A percentile compares a stretch with the other conserved stretches of the same genome.
Evolutionary conservation across 2,888 invertebrate genomes (phyloP).

Genomic region (Apocheima hispidaria): DNA sequence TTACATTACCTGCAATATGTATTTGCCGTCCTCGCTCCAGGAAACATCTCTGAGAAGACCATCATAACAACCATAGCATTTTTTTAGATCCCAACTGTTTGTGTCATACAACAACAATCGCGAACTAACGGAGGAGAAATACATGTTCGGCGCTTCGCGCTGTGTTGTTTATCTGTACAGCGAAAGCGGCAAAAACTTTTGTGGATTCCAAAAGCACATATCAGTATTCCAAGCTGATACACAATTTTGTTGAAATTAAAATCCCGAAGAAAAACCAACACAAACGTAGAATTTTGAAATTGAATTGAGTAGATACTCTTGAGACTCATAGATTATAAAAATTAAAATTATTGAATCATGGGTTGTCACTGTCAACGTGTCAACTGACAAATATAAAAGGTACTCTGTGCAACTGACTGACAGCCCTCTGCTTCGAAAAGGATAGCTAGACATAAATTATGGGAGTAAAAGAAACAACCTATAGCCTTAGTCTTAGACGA

Average conservation of each 20-base stretch:
- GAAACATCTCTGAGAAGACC: slow-evolving; percentile 75
- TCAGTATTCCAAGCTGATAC: neutral
- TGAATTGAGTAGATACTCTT: too few species aligned
- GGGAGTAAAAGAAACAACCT: too few species aligned
- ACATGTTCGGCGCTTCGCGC: slow-evolving; percentile 68
- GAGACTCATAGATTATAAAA: neutral
- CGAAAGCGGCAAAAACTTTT: neutral
- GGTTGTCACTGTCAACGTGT: neutral
- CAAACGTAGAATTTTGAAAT: slow-evolving; percentile 37
- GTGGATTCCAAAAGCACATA: neutral
- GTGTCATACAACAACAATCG: slow-evolving; percentile 84
- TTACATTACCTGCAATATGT: slow-evolving; percentile 75
- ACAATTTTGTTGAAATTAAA: neutral
- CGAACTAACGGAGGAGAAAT: slow-evolving; percentile 85
- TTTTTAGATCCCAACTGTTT: slow-evolving; percentile 83
- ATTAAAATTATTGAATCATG: neutral
- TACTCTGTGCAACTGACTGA: too few species aligned
- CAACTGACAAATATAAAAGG: too few species aligned
- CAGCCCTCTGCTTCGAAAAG: too few species aligned
- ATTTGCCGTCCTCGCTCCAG: slow-evolving; percentile 84
- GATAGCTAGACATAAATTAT: too few species aligned
- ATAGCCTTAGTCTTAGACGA: too few species aligned
- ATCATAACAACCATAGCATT: slow-evolving; percentile 80
- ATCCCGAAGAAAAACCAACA: slow-evolving; percentile 23
- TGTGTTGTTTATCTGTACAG: neutral